Conservation (phyloP, 2,888 invertebrate species). For the Apodemia zela region DNA sequence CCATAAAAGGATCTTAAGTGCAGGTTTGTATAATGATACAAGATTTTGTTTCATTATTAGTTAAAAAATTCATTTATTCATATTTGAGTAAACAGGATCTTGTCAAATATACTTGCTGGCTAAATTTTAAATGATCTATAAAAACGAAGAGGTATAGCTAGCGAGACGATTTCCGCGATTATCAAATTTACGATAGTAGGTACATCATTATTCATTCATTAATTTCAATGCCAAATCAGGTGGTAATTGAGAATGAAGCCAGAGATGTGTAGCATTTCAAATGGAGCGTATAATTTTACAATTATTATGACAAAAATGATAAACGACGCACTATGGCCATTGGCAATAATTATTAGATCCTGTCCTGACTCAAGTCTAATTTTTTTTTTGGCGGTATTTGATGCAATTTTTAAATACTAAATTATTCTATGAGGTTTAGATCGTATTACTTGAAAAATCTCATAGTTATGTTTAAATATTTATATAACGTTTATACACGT, state of each 20-base stretch:
- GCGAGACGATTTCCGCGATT: slow-evolving; percentile 30
- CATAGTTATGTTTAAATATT: no score
- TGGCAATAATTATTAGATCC: no score
- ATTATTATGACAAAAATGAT: no score
- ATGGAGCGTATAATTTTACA: neutral
- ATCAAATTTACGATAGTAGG: slow-evolving; percentile 30
- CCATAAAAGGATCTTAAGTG: neutral
- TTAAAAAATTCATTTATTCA: slow-evolving; percentile 8
- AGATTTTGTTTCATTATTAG: slow-evolving; percentile 15
- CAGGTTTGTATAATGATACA: slow-evolving; percentile 3
- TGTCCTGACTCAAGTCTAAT: no score
- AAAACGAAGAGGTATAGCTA: slow-evolving; percentile 23
- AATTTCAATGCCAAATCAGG: slow-evolving; percentile 28
- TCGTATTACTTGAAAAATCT: no score
- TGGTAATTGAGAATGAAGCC: slow-evolving; percentile 19
- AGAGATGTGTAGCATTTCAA: slow-evolving; percentile 17
- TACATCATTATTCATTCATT: slow-evolving; percentile 26
- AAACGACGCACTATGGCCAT: no score
- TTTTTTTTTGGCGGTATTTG: no score
- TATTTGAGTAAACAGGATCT: slow-evolving; percentile 23
- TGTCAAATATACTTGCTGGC: slow-evolving; percentile 17
- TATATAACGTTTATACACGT: no score
- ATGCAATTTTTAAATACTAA: no score
- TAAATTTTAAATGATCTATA: slow-evolving; percentile 21
- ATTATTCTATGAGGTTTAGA: no score